A percentile compares a stretch with the other conserved stretches of the same genome.
Evolutionary conservation across 2,797 vertebrate species (phyloP).

Genomic region (Melanotaenia parkinsoni): DNA sequence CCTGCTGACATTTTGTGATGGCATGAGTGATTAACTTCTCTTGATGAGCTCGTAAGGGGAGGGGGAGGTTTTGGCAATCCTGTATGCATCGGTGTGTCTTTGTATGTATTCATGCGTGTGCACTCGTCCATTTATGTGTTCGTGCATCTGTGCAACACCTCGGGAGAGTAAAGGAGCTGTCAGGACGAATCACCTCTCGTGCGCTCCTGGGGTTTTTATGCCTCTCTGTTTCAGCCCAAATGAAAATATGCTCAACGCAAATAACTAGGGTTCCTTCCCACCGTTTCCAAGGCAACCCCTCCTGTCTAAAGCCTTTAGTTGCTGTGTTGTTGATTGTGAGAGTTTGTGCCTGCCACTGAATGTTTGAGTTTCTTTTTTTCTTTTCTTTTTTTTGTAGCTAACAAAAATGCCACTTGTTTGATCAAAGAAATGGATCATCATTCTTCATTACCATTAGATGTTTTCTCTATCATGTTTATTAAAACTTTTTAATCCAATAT

Average conservation of each 20-base stretch:
- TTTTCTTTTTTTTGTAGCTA: conserved; percentile 25
- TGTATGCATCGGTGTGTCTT: conserved; percentile 28
- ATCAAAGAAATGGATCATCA: background rate
- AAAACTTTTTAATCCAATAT: background rate
- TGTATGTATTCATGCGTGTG: conserved; percentile 37
- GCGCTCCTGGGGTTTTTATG: conserved; percentile 70
- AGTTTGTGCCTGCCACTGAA: conserved; percentile 46
- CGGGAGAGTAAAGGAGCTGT: conserved; percentile 76
- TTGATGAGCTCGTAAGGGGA: conserved; percentile 39
- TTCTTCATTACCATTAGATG: background rate
- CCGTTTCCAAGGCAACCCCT: conserved; percentile 83
- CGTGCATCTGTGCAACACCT: conserved; percentile 63
- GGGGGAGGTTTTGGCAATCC: conserved; percentile 35
- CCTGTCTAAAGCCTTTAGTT: conserved; percentile 74
- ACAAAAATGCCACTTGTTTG: conserved; percentile 58
- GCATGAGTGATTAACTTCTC: conserved; percentile 62
- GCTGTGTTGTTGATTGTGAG: conserved; percentile 63
- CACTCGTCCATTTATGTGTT: conserved; percentile 36
- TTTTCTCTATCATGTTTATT: background rate
- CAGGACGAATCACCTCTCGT: conserved; percentile 77
- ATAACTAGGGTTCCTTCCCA: conserved; percentile 80
- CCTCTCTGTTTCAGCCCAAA: conserved; percentile 78
- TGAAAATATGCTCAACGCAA: conserved; percentile 83
- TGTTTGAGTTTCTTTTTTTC: conserved; percentile 30
- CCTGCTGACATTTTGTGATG: conserved; percentile 55